A percentile compares a stretch with the other conserved stretches of the same genome.
Evolutionary conservation across 2,888 invertebrate species (phyloP).

Genomic region (Petrolisthes manimaculis): DNA sequence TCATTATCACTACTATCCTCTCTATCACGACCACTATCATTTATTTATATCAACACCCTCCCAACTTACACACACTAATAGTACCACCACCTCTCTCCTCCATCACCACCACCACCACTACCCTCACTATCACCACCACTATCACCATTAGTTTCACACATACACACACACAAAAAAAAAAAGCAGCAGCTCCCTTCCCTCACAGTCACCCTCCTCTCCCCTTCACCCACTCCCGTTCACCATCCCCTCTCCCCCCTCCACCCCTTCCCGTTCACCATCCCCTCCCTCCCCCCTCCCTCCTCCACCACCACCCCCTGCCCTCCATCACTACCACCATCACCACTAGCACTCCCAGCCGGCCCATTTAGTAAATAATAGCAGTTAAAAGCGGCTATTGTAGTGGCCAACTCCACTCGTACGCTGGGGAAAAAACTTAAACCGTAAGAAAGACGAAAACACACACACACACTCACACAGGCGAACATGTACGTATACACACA

Average conservation of each 20-base stretch:
- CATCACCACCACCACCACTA: too few relatives aligned
- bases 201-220: too few relatives aligned
- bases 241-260: background rate
- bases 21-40: too few relatives aligned
- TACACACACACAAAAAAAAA: background rate
- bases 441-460: background rate
- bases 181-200: background rate
- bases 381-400: background rate
- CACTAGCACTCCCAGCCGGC: background rate
- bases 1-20: too few relatives aligned
- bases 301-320: background rate
- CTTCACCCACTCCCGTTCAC: background rate
- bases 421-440: background rate
- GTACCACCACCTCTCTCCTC: too few relatives aligned
- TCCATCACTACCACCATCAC: background rate
- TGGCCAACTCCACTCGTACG: background rate
- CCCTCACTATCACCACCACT: too few relatives aligned
- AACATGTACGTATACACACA: background rate
- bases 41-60: too few relatives aligned
- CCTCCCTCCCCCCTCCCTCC: background rate
- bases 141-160: background rate
- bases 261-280: background rate
- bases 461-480: background rate
- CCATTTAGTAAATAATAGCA: constrained; percentile 1
- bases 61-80: too few relatives aligned